phyloP scores from a whole-genome alignment of 1,140 invertebrate genomes.

The Mizuhopecten yessoensis region DNA sequence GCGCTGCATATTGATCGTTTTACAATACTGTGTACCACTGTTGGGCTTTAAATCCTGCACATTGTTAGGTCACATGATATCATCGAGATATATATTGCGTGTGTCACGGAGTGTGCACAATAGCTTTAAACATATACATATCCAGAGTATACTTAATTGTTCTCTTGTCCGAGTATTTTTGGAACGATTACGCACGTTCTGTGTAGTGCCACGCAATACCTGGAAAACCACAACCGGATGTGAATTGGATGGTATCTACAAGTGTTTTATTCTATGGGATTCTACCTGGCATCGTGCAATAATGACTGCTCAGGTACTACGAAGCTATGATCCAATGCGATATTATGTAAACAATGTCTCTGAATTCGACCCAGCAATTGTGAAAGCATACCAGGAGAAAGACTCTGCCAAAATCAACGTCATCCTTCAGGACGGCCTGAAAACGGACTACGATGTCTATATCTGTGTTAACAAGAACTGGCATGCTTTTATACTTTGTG shows the following conservation, averaged over 20 bases:
- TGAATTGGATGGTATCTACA: neutral
- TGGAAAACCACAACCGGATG: neutral
- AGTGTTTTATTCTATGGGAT: no score
- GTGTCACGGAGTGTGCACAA: no score
- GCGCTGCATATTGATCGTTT: no score
- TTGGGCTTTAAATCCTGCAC: no score
- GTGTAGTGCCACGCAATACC: neutral
- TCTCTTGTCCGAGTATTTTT: neutral
- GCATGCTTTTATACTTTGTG: conserved; percentile 65
- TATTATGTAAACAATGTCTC: conserved; percentile 59
- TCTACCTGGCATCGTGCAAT: neutral
- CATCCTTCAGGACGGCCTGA: neutral
- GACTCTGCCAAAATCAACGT: conserved; percentile 20
- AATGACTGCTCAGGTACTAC: conserved; percentile 52
- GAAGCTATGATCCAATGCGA: conserved; percentile 53
- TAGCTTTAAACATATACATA: no score
- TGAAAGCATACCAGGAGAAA: conserved; percentile 49
- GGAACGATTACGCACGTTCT: neutral
- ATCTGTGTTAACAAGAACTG: conserved; percentile 63
- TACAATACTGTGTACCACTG: no score
- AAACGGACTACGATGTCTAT: conserved; percentile 56
- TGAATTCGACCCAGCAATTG: conserved; percentile 54
- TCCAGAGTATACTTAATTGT: no score
- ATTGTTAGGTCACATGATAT: no score
- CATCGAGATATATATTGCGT: no score